Conservation (phyloP, 2,888 invertebrate genomes). For the Volucella zonaria region DNA sequence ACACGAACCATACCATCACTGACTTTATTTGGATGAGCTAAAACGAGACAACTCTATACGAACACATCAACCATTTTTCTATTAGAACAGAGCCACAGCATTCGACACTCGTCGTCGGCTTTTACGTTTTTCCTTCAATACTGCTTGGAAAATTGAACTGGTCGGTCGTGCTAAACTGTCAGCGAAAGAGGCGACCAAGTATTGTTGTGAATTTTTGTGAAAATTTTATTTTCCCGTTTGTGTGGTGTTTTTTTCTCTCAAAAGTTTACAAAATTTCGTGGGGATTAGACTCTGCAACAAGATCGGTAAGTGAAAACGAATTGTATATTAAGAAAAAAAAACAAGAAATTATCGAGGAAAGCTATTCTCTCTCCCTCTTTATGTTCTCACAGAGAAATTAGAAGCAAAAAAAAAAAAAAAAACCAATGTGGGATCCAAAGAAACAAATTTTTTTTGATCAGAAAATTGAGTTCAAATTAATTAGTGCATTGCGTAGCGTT, state of each 20-base stretch:
- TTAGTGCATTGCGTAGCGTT: constrained; percentile 31
- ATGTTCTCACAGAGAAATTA: too few species aligned
- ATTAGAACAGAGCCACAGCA: constrained; percentile 52
- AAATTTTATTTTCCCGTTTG: constrained; percentile 15
- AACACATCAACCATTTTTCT: constrained; percentile 60
- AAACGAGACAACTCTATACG: constrained; percentile 31
- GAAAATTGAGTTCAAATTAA: constrained; percentile 51
- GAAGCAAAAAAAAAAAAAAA: too few species aligned
- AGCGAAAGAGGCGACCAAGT: constrained; percentile 62
- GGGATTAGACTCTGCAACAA: constrained; percentile 31
- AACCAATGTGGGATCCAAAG: too few species aligned
- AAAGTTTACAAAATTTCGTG: constrained; percentile 38
- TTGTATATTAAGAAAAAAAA: not conserved
- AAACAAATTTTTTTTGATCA: too few species aligned
- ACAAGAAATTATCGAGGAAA: not conserved
- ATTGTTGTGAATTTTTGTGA: constrained; percentile 13
- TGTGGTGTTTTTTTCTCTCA: constrained; percentile 39
- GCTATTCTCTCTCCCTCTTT: not conserved
- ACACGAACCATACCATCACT: not conserved
- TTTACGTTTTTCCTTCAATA: constrained; percentile 54
- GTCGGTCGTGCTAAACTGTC: constrained; percentile 65
- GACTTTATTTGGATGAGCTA: not conserved
- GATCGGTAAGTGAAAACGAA: constrained; percentile 52
- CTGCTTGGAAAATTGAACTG: constrained; percentile 72
- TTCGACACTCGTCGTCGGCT: constrained; percentile 24